These are phyloP conservation scores for Muscina levida DNA, from an alignment of 2,888 invertebrate genomes.

Conservation along the genomic window DNA sequence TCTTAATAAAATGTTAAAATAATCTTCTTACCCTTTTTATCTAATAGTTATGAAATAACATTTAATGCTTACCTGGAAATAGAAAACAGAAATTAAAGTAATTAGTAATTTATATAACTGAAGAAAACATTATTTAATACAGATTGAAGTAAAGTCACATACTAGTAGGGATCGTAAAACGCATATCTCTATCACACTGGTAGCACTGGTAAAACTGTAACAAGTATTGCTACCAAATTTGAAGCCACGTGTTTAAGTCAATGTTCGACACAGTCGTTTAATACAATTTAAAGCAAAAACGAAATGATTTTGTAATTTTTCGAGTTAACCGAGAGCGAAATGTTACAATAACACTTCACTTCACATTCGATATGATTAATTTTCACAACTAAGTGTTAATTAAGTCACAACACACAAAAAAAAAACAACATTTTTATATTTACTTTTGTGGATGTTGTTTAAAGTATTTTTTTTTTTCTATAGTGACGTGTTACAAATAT, in stretches of 20 bases:
- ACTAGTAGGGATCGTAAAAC: no score
- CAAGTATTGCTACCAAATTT: background rate
- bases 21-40: no score
- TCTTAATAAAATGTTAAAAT: no score
- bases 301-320: conserved; percentile 1
- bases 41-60: no score
- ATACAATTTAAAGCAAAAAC: conserved; percentile 13
- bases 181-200: no score
- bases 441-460: conserved; percentile 34
- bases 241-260: conserved; percentile 13
- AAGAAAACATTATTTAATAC: no score
- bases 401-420: conserved; percentile 32
- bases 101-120: no score
- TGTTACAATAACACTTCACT: conserved; percentile 36
- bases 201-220: background rate
- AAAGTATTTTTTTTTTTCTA: conserved; percentile 6
- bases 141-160: no score
- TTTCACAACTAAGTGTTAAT: conserved; percentile 56
- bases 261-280: conserved; percentile 5
- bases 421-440: conserved; percentile 9
- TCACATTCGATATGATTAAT: conserved; percentile 46
- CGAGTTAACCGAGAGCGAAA: conserved; percentile 2
- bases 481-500: conserved; percentile 42
- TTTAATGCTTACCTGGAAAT: no score
- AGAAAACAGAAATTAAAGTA: no score